A percentile compares a stretch with the other conserved stretches of the same genome.
These are phyloP conservation scores for Caenorhabditis japonica DNA, from an alignment of 2,888 invertebrate species.

Conservation along the genomic window DNA sequence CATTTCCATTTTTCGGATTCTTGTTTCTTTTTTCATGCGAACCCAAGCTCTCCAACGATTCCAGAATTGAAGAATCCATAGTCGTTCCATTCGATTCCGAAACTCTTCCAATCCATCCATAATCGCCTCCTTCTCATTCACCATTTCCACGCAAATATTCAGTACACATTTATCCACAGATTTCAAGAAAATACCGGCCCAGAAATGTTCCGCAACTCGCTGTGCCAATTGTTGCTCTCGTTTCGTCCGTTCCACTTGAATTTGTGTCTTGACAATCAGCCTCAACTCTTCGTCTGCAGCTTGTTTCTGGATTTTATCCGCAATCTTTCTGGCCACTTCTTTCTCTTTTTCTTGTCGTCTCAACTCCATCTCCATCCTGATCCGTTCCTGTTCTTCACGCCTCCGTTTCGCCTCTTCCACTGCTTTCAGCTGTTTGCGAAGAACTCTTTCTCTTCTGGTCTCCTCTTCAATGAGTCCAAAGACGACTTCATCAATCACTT, in stretches of 20 bases:
- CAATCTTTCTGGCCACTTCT: constrained; percentile 14
- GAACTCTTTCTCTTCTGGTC: constrained; percentile 13
- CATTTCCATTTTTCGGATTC: constrained; percentile 8
- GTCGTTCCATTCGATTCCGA: constrained; percentile 24
- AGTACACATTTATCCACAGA: constrained; percentile 17
- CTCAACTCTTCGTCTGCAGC: constrained; percentile 15
- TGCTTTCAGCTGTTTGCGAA: constrained; percentile 21
- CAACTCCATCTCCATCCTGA: constrained; percentile 5
- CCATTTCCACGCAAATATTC: constrained; percentile 22
- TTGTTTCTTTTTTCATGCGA: constrained; percentile 28
- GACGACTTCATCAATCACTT: constrained; percentile 29
- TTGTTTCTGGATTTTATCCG: constrained; percentile 24
- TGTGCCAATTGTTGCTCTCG: constrained; percentile 19
- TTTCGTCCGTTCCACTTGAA: constrained; percentile 15
- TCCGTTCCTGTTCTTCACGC: constrained; percentile 21
- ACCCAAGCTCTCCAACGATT: constrained; percentile 60
- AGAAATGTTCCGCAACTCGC: constrained; percentile 15
- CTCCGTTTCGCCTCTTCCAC: constrained; percentile 19
- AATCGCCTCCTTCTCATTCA: constrained; percentile 26
- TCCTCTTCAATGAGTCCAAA: constrained; percentile 24
- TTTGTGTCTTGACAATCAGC: constrained; percentile 6
- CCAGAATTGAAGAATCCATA: constrained; percentile 65
- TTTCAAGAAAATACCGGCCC: constrained; percentile 8
- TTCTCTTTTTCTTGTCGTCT: constrained; percentile 11
- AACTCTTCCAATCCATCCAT: constrained; percentile 15